A percentile compares a stretch with the other conserved stretches of the same genome.
Conservation (phyloP, 2,888 invertebrate genomes). For the Gastrophysa polygoni region DNA sequence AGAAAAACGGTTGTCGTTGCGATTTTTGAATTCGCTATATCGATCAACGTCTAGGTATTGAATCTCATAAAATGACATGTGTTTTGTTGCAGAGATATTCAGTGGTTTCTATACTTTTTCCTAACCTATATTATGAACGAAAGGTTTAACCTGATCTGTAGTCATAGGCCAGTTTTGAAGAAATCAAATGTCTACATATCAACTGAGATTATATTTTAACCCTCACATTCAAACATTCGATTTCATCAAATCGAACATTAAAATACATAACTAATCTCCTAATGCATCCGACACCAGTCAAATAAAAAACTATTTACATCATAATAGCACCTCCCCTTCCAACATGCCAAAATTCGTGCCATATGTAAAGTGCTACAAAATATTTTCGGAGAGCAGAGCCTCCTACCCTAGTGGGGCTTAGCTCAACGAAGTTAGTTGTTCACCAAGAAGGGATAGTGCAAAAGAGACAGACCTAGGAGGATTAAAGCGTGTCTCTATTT, state of each 20-base stretch:
- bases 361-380: slow-evolving; percentile 54
- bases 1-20: no score
- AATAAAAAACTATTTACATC: slow-evolving; percentile 43
- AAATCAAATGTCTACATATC: no score
- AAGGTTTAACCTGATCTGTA: no score
- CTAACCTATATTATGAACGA: no score
- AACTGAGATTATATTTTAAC: background rate
- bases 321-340: slow-evolving; percentile 42
- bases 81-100: no score
- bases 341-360: slow-evolving; percentile 47
- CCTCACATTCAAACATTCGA: background rate
- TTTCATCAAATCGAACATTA: slow-evolving; percentile 31
- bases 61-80: no score
- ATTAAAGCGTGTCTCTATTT: slow-evolving; percentile 55
- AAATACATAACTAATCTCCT: slow-evolving; percentile 26
- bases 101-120: no score
- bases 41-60: no score
- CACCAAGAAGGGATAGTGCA: slow-evolving; percentile 3
- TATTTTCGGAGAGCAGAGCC: slow-evolving; percentile 39
- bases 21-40: no score
- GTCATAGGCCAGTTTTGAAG: no score
- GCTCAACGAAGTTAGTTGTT: background rate
- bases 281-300: slow-evolving; percentile 12
- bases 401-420: background rate
- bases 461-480: slow-evolving; percentile 43